Percentiles rank a stretch among this genome's conserved stretches.
Evolutionary conservation across 2,888 invertebrate species (phyloP).

Genomic region (Nomada fucata): DNA sequence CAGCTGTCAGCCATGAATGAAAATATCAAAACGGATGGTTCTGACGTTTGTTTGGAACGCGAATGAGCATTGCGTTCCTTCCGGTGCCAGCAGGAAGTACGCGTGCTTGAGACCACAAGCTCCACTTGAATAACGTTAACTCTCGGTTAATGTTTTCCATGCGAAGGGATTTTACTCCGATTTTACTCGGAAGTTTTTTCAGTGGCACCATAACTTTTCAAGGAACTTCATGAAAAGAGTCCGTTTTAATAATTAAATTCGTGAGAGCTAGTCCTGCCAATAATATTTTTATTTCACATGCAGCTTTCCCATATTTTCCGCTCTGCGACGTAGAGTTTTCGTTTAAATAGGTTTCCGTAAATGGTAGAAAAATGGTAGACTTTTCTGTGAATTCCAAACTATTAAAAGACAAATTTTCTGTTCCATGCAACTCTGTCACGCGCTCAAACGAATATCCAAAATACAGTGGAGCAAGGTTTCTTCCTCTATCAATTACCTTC

Average conservation of each 20-base stretch:
- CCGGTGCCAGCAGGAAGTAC: neutral
- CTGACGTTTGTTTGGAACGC: neutral
- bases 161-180: neutral
- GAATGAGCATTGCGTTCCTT: neutral
- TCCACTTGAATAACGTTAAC: slow-evolving; percentile 20
- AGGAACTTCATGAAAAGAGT: too few species aligned
- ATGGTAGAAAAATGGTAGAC: too few species aligned
- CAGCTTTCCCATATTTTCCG: too few species aligned
- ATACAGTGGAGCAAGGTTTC: neutral
- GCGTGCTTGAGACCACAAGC: neutral
- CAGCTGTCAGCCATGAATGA: neutral
- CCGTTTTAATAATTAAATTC: too few species aligned
- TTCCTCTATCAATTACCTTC: neutral
- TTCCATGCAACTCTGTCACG: slow-evolving; percentile 4
- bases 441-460: neutral
- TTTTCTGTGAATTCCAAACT: too few species aligned
- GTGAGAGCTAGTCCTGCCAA: too few species aligned
- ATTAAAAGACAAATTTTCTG: slow-evolving; percentile 1
- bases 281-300: too few species aligned
- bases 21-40: slow-evolving; percentile 8
- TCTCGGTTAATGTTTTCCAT: slow-evolving; percentile 23
- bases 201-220: neutral
- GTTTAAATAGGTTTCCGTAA: too few species aligned
- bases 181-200: neutral
- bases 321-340: too few species aligned